These are phyloP conservation scores for Subanguina moxae DNA, from an alignment of 1,140 invertebrate species.

Conservation along the genomic window DNA sequence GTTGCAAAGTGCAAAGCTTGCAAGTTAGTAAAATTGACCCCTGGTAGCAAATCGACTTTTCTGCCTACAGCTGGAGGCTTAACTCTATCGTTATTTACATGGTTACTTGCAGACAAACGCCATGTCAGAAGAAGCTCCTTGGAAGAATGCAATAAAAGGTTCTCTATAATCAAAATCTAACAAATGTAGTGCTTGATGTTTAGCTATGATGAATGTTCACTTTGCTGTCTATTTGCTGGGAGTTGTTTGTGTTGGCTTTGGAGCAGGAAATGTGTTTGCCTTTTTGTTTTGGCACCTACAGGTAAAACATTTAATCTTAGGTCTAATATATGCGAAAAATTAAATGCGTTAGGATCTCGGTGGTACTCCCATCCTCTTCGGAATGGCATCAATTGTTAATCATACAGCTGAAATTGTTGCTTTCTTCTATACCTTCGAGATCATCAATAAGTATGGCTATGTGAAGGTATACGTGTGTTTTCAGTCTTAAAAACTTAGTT, in stretches of 20 bases:
- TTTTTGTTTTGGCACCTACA: slow-evolving; percentile 98
- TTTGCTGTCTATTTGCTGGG: slow-evolving; percentile 89
- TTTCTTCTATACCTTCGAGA: slow-evolving; percentile 91
- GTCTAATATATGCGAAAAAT: neutral
- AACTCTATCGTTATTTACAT: neutral
- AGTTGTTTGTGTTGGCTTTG: slow-evolving; percentile 97
- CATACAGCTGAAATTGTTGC: slow-evolving; percentile 97
- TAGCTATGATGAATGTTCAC: slow-evolving; percentile 72
- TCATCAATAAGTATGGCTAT: slow-evolving; percentile 87
- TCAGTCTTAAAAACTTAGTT: neutral
- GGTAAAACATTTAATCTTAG: slow-evolving; percentile 63
- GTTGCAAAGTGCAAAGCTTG: no score
- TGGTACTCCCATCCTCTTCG: slow-evolving; percentile 91
- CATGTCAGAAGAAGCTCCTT: slow-evolving; percentile 34
- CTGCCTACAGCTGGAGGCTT: neutral
- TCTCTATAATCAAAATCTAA: slow-evolving; percentile 61
- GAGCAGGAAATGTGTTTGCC: slow-evolving; percentile 96
- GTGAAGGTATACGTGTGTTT: slow-evolving; percentile 69
- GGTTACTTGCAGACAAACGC: slow-evolving; percentile 15
- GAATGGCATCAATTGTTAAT: slow-evolving; percentile 94
- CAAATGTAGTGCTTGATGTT: no score
- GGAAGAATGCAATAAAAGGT: slow-evolving; percentile 81
- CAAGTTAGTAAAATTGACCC: no score
- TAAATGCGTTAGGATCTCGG: slow-evolving; percentile 75
- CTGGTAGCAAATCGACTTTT: no score